A percentile compares a stretch with the other conserved stretches of the same genome.
Conservation (phyloP, 2,797 vertebrate genomes). For the Typhlichthys eigenmanni region DNA sequence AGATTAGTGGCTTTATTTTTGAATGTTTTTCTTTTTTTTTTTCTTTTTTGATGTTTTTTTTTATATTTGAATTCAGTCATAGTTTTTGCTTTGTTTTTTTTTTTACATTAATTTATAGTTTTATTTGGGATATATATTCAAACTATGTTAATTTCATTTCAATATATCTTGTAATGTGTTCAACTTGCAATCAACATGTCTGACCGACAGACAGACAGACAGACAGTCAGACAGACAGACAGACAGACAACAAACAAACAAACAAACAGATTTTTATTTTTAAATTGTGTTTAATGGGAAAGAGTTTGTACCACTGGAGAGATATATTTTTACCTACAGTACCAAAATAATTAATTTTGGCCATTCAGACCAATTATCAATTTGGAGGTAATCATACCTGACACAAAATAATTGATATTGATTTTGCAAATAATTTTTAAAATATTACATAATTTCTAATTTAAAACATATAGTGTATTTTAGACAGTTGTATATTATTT, state of each 20-base stretch:
- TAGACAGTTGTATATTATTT: conserved; percentile 14
- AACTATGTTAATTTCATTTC: not conserved
- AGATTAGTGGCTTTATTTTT: no score
- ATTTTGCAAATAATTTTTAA: not conserved
- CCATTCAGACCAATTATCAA: not conserved
- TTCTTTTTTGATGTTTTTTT: conserved; percentile 7
- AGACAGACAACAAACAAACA: conserved; percentile 15
- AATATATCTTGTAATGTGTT: not conserved
- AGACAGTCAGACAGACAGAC: conserved; percentile 2
- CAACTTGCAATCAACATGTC: conserved; percentile 30
- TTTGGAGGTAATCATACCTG: not conserved
- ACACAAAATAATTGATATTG: not conserved
- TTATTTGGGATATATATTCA: not conserved
- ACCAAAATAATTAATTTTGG: conserved; percentile 8
- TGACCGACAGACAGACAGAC: conserved; percentile 7
- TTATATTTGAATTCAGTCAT: conserved; percentile 12
- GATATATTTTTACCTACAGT: not conserved
- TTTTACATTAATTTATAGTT: no score
- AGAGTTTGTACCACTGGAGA: not conserved
- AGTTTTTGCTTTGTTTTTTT: not conserved
- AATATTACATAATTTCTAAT: not conserved
- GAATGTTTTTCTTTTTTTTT: not conserved
- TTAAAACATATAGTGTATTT: conserved; percentile 2
- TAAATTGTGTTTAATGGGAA: not conserved
- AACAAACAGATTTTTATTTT: not conserved